A percentile compares a stretch with the other conserved stretches of the same genome.
These are phyloP conservation scores for Dynastes grantii DNA, from an alignment of 2,888 invertebrate species.

Conservation along the genomic window DNA sequence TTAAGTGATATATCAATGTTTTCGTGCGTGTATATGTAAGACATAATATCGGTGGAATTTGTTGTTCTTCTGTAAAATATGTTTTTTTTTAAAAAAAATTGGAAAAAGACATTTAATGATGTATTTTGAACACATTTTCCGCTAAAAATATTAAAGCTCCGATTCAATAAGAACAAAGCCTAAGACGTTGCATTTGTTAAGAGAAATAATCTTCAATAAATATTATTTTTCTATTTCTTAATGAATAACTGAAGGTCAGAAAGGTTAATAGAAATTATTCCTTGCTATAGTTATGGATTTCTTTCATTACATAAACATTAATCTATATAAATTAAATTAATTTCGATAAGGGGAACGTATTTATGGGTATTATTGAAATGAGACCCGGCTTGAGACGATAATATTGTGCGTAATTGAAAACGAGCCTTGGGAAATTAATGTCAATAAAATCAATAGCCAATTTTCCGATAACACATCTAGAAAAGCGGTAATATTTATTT, in stretches of 20 bases:
- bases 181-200: not conserved
- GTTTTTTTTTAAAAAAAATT: not conserved
- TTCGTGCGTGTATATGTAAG: not conserved
- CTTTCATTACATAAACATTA: slow-evolving; percentile 6
- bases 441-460: not conserved
- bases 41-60: not conserved
- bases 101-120: too few relatives aligned
- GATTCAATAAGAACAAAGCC: not conserved
- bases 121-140: not conserved
- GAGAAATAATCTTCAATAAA: not conserved
- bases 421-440: not conserved
- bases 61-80: not conserved
- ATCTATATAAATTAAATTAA: slow-evolving; percentile 17
- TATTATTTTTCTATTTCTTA: too few relatives aligned
- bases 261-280: slow-evolving; percentile 32
- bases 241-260: not conserved
- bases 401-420: not conserved
- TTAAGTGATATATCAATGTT: not conserved
- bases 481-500: not conserved
- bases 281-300: slow-evolving; percentile 1
- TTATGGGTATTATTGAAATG: not conserved
- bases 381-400: not conserved
- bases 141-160: not conserved
- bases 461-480: not conserved
- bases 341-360: not conserved